Percentiles rank a stretch among this genome's conserved stretches.
Evolutionary conservation across 2,888 invertebrate genomes (phyloP).

Genomic region (Drosophila limbata): DNA sequence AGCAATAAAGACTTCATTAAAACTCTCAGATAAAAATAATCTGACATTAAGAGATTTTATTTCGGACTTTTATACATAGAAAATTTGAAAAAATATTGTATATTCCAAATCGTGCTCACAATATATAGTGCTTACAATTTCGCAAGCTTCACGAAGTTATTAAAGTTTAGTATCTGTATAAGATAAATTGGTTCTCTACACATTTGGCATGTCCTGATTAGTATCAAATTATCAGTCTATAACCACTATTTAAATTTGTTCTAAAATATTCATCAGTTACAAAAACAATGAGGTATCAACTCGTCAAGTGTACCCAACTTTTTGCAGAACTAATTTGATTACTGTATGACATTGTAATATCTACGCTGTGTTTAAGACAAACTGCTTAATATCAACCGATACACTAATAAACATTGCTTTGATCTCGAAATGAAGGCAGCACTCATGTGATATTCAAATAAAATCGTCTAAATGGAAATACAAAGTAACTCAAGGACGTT

Average conservation of each 20-base stretch:
- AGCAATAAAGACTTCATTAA: no score
- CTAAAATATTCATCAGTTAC: no score
- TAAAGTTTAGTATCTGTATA: no score
- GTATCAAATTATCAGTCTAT: background rate
- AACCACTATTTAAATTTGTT: background rate
- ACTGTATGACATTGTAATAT: slow-evolving; percentile 3
- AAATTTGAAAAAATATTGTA: no score
- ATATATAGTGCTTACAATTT: no score
- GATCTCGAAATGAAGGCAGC: slow-evolving; percentile 37
- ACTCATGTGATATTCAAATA: background rate
- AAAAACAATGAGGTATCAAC: background rate
- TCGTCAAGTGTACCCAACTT: background rate
- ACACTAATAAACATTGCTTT: slow-evolving; percentile 37
- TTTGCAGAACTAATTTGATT: background rate
- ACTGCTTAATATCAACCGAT: slow-evolving; percentile 4
- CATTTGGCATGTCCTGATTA: background rate
- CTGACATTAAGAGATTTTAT: no score
- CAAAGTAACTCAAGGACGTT: slow-evolving; percentile 4
- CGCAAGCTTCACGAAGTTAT: no score
- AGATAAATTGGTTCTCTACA: background rate
- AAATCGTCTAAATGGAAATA: background rate
- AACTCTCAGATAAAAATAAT: no score
- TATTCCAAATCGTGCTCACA: no score
- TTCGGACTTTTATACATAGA: no score
- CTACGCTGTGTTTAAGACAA: slow-evolving; percentile 1